Conservation (phyloP, 2,888 invertebrate genomes). For the Caenorhabditis afra region DNA sequence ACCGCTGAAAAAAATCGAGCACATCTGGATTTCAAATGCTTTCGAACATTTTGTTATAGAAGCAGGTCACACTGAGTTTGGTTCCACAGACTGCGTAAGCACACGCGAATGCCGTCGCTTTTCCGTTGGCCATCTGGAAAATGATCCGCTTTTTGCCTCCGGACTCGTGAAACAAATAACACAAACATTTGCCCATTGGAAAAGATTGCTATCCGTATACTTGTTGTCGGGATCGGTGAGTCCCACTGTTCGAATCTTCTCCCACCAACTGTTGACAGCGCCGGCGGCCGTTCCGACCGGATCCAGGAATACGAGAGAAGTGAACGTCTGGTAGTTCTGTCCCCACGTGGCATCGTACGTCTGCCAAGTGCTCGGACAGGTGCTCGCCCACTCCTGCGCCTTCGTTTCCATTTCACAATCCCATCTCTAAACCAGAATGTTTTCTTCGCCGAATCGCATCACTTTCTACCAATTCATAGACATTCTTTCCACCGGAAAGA, state of each 20-base stretch:
- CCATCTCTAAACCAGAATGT: constrained; percentile 36
- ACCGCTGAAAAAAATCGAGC: constrained; percentile 53
- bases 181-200: constrained; percentile 25
- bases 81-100: constrained; percentile 36
- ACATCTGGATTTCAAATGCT: no score
- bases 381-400: constrained; percentile 35
- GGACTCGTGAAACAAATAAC: not conserved
- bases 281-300: constrained; percentile 17
- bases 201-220: constrained; percentile 30
- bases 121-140: constrained; percentile 56
- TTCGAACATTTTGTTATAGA: constrained; percentile 50
- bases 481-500: constrained; percentile 53
- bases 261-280: constrained; percentile 52
- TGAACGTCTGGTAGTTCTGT: constrained; percentile 37
- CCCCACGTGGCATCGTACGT: constrained; percentile 49
- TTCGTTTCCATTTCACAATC: constrained; percentile 55
- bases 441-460: not conserved
- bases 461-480: constrained; percentile 47
- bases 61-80: constrained; percentile 30
- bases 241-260: constrained; percentile 26
- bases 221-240: constrained; percentile 49
- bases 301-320: constrained; percentile 18
- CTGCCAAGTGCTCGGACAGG: constrained; percentile 41
- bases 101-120: constrained; percentile 47
- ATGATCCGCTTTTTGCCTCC: no score